A percentile compares a stretch with the other conserved stretches of the same genome.
Conservation (phyloP, 2,888 invertebrate species). For the Nasonovia ribisnigri region DNA sequence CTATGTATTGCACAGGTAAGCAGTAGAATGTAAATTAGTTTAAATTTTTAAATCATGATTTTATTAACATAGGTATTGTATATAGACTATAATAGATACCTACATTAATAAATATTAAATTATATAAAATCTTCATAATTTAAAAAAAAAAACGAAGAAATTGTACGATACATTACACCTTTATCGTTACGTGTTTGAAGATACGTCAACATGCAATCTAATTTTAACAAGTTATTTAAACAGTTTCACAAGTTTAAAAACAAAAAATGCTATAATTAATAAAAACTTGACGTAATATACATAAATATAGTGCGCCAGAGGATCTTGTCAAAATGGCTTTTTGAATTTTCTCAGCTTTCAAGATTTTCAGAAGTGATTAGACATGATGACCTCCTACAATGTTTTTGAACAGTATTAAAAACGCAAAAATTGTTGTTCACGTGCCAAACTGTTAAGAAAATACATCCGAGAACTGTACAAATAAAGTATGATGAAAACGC, state of each 20-base stretch:
- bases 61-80: too few relatives aligned
- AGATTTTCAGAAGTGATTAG: constrained; percentile 44
- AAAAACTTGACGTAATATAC: background rate
- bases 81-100: too few relatives aligned
- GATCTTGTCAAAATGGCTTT: background rate
- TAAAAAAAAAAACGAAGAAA: background rate
- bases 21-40: too few relatives aligned
- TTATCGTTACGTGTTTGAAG: background rate
- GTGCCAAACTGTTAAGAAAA: constrained; percentile 7
- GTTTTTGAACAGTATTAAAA: constrained; percentile 5
- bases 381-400: background rate
- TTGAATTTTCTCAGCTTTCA: background rate
- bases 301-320: background rate
- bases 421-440: background rate
- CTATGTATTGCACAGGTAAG: too few relatives aligned
- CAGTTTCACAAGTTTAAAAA: background rate
- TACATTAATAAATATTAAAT: background rate
- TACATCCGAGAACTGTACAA: background rate
- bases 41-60: too few relatives aligned
- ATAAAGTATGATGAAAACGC: background rate
- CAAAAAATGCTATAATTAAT: constrained; percentile 22
- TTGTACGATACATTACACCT: background rate
- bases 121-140: background rate
- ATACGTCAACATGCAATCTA: background rate
- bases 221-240: constrained; percentile 21